Conservation (phyloP, 2,888 invertebrate species). For the Hemaris fuciformis region DNA sequence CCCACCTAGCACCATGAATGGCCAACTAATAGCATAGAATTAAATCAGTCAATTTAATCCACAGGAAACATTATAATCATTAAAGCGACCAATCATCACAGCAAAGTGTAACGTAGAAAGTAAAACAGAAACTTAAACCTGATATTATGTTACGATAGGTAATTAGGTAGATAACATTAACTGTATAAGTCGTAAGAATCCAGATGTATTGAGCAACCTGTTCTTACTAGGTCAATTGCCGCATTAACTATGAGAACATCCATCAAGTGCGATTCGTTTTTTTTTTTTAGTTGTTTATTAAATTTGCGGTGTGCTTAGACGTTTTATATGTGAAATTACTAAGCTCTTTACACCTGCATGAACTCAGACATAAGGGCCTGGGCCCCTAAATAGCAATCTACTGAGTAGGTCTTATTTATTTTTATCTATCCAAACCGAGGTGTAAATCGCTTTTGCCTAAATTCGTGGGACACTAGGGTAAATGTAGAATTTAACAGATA, state of each 20-base stretch:
- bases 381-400: too few relatives aligned
- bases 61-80: conserved; percentile 2
- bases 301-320: conserved; percentile 13
- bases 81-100: not conserved
- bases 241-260: conserved; percentile 9
- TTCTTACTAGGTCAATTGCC: conserved; percentile 14
- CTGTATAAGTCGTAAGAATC: conserved; percentile 15
- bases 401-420: too few relatives aligned
- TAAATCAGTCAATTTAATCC: not conserved
- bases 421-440: too few relatives aligned
- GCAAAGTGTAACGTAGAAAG: conserved; percentile 15
- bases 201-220: conserved; percentile 13
- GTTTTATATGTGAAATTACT: not conserved
- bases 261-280: conserved; percentile 11
- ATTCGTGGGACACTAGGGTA: too few relatives aligned
- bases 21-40: not conserved
- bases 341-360: not conserved
- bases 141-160: conserved; percentile 12
- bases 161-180: conserved; percentile 16
- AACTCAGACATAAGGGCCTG: too few relatives aligned
- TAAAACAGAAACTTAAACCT: conserved; percentile 16
- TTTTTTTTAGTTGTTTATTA: not conserved
- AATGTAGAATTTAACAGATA: too few relatives aligned
- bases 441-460: too few relatives aligned
- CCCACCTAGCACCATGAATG: too few relatives aligned